phyloP scores from a whole-genome alignment of 2,113 vertebrate genomes.

The Ammospiza caudacuta region DNA sequence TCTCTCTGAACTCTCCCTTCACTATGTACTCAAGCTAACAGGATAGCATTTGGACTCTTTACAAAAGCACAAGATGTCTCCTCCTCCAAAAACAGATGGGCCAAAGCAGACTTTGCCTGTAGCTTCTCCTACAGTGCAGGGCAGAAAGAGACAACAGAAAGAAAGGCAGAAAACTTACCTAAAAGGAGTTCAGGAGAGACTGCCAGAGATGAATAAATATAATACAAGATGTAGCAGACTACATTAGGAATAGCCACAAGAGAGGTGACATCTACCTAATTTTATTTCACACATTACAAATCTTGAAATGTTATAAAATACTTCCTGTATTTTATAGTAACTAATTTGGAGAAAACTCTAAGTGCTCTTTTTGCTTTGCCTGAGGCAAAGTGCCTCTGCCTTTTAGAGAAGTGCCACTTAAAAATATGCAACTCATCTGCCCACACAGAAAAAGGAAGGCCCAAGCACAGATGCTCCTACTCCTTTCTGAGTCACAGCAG shows the following conservation, averaged over 20 bases:
- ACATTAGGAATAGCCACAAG: neutral
- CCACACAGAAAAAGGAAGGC: neutral
- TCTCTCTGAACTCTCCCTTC: neutral
- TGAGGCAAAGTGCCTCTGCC: neutral
- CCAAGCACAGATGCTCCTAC: neutral
- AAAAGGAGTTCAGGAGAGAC: neutral
- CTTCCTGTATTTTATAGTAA: neutral
- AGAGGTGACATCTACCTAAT: neutral
- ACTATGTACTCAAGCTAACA: neutral
- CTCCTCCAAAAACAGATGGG: neutral
- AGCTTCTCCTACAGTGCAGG: neutral
- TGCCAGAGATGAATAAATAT: neutral
- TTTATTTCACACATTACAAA: neutral
- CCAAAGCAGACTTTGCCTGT: neutral
- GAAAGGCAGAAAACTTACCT: neutral
- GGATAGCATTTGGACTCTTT: neutral
- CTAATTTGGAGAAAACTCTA: neutral
- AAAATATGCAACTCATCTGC: neutral
- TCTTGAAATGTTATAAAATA: neutral
- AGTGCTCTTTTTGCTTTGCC: neutral
- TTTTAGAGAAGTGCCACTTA: neutral
- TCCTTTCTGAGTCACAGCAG: neutral
- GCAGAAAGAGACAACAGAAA: neutral
- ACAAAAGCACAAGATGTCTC: neutral
- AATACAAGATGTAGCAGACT: neutral